phyloP scores from a whole-genome alignment of 2,797 vertebrate species.

The Schizopygopsis malacanthus region DNA sequence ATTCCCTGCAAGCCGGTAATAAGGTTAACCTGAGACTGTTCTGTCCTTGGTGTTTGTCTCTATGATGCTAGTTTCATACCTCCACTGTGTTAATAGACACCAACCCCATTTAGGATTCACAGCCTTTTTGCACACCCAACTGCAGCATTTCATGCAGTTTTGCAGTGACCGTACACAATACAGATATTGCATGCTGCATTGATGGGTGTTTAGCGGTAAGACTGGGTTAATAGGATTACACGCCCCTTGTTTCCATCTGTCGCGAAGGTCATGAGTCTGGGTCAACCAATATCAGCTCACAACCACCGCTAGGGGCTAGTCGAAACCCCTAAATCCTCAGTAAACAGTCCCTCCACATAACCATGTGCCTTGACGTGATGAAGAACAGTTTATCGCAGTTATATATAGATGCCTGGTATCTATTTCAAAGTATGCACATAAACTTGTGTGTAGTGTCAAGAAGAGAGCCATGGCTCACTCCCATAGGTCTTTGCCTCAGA shows the following conservation, averaged over 20 bases:
- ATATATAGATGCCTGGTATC: constrained; percentile 61
- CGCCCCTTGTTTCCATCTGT: constrained; percentile 43
- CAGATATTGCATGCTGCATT: constrained; percentile 14
- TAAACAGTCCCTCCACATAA: constrained; percentile 19
- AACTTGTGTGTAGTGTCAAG: constrained; percentile 34
- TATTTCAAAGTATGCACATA: constrained; percentile 62
- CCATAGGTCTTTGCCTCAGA: constrained; percentile 28
- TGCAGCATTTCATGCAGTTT: constrained; percentile 6
- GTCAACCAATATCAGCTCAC: constrained; percentile 5
- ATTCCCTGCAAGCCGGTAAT: constrained; percentile 23
- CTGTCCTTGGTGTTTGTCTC: constrained; percentile 45
- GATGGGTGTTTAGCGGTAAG: constrained; percentile 26
- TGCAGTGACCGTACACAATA: neutral
- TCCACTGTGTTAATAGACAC: constrained; percentile 9
- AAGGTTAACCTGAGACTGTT: constrained; percentile 24
- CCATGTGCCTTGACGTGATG: constrained; percentile 44
- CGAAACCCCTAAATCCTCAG: constrained; percentile 17
- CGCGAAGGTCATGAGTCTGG: constrained; percentile 23
- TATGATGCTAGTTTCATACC: constrained; percentile 13
- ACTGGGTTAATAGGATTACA: constrained; percentile 51
- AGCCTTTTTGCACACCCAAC: neutral
- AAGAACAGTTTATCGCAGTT: constrained; percentile 41
- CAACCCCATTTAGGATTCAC: neutral
- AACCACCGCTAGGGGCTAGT: constrained; percentile 53
- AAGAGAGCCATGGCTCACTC: constrained; percentile 33